Conservation (phyloP, 1,140 invertebrate species). For the Caenorhabditis latens region DNA sequence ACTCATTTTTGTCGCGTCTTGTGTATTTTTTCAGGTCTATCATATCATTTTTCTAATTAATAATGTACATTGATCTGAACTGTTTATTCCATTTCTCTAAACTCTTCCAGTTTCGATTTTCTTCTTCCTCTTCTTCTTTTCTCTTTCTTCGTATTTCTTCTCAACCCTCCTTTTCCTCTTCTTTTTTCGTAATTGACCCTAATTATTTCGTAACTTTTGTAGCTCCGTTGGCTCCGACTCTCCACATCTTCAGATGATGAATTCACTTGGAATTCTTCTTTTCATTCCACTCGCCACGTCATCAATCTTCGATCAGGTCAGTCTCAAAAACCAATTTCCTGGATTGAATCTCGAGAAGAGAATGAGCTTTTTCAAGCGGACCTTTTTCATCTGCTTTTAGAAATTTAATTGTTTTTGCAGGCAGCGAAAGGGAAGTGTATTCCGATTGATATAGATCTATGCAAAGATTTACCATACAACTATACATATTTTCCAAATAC, state of each 20-base stretch:
- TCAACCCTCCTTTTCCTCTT: neutral
- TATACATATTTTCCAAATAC: slow-evolving; percentile 91
- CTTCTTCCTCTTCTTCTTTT: no score
- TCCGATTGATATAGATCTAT: slow-evolving; percentile 96
- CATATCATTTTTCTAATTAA: no score
- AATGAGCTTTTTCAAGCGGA: neutral
- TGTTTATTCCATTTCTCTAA: neutral
- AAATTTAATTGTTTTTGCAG: slow-evolving; percentile 51
- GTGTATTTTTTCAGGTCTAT: no score
- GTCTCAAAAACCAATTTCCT: slow-evolving; percentile 36
- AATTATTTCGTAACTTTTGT: slow-evolving; percentile 47
- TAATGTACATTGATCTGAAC: no score
- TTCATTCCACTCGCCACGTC: slow-evolving; percentile 50
- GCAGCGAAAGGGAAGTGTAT: slow-evolving; percentile 83
- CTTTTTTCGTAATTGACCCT: slow-evolving; percentile 38
- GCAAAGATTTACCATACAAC: slow-evolving; percentile 94
- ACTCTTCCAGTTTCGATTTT: slow-evolving; percentile 2
- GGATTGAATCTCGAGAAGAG: neutral
- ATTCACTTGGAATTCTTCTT: slow-evolving; percentile 24
- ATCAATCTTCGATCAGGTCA: slow-evolving; percentile 46
- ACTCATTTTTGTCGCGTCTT: no score
- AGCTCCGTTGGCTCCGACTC: neutral
- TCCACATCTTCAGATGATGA: slow-evolving; percentile 1
- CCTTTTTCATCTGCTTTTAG: neutral
- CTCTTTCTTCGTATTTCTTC: neutral